Evolutionary conservation across 2,113 vertebrate genomes (phyloP).

Genomic region (Murina feae): DNA sequence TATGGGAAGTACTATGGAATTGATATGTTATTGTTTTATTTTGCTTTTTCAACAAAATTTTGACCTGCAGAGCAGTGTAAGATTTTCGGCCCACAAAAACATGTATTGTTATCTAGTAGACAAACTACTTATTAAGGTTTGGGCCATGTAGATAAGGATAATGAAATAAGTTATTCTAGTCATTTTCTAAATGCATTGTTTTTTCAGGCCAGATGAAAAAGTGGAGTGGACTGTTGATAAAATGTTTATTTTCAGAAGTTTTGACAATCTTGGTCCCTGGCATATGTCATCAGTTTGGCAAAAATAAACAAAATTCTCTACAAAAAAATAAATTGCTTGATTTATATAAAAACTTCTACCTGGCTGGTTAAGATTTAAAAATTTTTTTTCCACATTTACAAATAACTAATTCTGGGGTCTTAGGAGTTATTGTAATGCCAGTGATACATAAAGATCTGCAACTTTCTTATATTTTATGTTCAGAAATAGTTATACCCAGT

Average conservation of each 20-base stretch:
- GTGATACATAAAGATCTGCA: neutral
- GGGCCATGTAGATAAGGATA: neutral
- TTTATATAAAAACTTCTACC: neutral
- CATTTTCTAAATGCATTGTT: neutral
- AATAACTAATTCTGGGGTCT: neutral
- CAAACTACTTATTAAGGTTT: conserved; percentile 1
- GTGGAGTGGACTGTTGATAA: conserved; percentile 17
- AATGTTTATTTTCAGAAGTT: neutral
- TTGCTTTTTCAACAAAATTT: neutral
- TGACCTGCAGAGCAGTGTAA: neutral
- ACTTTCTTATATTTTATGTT: neutral
- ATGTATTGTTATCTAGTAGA: neutral
- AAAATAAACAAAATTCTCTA: too few relatives aligned
- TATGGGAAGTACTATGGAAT: neutral
- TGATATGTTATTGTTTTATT: neutral
- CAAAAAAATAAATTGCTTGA: conserved; percentile 3
- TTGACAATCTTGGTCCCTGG: too few relatives aligned
- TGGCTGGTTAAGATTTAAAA: neutral
- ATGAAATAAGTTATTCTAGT: neutral
- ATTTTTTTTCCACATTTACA: neutral
- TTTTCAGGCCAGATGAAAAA: conserved; percentile 1
- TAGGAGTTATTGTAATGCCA: neutral
- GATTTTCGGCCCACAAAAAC: neutral
- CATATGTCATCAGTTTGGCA: too few relatives aligned
- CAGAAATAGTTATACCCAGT: neutral